A percentile compares a stretch with the other conserved stretches of the same genome.
phyloP scores from a whole-genome alignment of 2,888 invertebrate species.

The Prosopocoilus inquinatus region DNA sequence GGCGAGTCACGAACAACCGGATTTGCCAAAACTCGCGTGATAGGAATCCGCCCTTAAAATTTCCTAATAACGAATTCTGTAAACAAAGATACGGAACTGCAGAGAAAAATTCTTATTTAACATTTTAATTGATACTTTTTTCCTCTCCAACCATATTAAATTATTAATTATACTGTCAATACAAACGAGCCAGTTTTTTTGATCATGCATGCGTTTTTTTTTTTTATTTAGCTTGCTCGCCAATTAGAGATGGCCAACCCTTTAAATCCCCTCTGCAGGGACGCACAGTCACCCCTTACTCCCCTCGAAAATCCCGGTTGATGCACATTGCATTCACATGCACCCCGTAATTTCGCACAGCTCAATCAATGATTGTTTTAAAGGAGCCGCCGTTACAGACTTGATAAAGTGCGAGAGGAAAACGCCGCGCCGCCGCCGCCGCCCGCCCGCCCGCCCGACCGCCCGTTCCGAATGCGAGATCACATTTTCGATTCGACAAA shows the following conservation, averaged over 20 bases:
- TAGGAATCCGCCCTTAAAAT: no score
- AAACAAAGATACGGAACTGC: no score
- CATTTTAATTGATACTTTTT: neutral
- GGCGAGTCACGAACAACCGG: no score
- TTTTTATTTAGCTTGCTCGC: conserved; percentile 1
- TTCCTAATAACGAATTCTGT: no score
- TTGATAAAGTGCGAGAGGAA: neutral
- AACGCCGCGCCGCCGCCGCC: no score
- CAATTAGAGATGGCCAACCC: neutral
- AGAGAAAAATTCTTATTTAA: neutral
- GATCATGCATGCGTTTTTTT: neutral
- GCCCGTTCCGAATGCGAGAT: conserved; percentile 2
- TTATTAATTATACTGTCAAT: neutral
- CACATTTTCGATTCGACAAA: conserved; percentile 14
- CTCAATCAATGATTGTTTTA: conserved; percentile 1
- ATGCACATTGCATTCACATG: neutral
- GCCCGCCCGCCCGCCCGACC: no score
- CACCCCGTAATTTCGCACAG: neutral
- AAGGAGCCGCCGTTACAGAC: neutral
- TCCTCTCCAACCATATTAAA: neutral
- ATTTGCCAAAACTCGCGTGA: no score
- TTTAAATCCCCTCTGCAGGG: neutral
- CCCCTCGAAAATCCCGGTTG: neutral
- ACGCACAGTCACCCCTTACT: neutral
- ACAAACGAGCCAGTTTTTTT: neutral